Conservation (phyloP, 2,888 invertebrate genomes). For the Daptonema setosum region DNA sequence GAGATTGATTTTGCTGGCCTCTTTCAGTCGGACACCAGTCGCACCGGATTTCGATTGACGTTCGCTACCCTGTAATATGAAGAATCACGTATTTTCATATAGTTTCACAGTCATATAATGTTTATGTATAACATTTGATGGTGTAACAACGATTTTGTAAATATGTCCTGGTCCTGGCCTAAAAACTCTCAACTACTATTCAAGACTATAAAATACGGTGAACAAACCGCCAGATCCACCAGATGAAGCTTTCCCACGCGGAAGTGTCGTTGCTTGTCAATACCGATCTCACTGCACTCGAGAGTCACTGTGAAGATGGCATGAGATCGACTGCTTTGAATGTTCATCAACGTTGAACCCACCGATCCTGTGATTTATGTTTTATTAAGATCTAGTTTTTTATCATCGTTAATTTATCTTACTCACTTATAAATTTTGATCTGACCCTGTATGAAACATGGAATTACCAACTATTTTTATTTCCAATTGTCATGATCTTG, state of each 20-base stretch:
- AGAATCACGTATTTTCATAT: no score
- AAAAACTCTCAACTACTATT: no score
- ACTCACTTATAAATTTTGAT: no score
- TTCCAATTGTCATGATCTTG: conserved; percentile 80
- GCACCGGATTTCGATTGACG: conserved; percentile 80
- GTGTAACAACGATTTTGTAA: no score
- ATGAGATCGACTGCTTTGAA: conserved; percentile 68
- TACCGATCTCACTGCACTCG: conserved; percentile 66
- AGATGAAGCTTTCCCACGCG: conserved; percentile 88
- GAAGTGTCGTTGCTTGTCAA: conserved; percentile 61
- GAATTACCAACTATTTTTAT: conserved; percentile 68
- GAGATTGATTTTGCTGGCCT: conserved; percentile 91
- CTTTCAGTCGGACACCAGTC: conserved; percentile 46
- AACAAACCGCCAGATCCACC: conserved; percentile 67
- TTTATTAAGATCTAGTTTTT: no score
- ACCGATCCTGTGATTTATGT: conserved; percentile 38
- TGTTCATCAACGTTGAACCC: conserved; percentile 89
- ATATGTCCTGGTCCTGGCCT: no score
- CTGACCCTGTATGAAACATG: no score
- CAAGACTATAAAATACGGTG: background rate
- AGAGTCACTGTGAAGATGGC: conserved; percentile 94
- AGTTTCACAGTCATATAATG: no score
- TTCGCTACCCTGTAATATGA: conserved; percentile 58
- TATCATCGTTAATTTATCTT: no score
- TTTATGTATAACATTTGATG: no score